phyloP scores from a whole-genome alignment of 1,140 invertebrate species.

The Papilio glaucus region DNA sequence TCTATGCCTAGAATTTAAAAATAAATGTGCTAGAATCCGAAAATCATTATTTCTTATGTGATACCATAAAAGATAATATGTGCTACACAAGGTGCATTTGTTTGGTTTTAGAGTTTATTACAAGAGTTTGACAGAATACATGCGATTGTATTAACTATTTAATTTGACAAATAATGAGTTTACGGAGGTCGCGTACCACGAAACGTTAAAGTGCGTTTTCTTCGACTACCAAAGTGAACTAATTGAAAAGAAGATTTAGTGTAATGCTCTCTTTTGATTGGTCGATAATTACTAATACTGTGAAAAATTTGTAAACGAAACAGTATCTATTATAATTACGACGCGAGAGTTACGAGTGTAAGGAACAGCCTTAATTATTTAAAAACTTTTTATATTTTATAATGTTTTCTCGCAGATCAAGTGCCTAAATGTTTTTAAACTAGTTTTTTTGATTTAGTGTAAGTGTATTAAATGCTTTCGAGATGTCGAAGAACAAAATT shows the following conservation, averaged over 20 bases:
- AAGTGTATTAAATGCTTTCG: constrained; percentile 76
- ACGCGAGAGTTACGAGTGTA: constrained; percentile 70
- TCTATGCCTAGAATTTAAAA: too few species aligned
- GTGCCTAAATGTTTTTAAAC: constrained; percentile 73
- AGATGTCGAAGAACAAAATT: constrained; percentile 89
- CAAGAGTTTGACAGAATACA: too few species aligned
- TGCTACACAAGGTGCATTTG: too few species aligned
- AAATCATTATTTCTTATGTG: too few species aligned
- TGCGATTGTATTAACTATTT: too few species aligned
- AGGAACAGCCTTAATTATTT: constrained; percentile 68
- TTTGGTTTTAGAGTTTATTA: too few species aligned
- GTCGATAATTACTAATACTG: constrained; percentile 71
- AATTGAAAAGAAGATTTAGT: constrained; percentile 44
- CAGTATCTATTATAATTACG: constrained; percentile 65
- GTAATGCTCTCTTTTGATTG: constrained; percentile 49
- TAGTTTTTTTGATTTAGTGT: constrained; percentile 60
- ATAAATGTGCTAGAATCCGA: too few species aligned
- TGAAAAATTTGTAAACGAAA: constrained; percentile 68
- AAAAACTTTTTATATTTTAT: constrained; percentile 75
- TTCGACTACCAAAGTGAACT: constrained; percentile 24
- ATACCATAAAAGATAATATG: too few species aligned
- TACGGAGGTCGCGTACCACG: neutral
- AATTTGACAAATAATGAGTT: too few species aligned
- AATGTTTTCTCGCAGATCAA: constrained; percentile 75
- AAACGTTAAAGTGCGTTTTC: constrained; percentile 36